Base-by-base conservation (phyloP, 1,140 invertebrate species). In the Centruroides sculpturatus region DNA sequence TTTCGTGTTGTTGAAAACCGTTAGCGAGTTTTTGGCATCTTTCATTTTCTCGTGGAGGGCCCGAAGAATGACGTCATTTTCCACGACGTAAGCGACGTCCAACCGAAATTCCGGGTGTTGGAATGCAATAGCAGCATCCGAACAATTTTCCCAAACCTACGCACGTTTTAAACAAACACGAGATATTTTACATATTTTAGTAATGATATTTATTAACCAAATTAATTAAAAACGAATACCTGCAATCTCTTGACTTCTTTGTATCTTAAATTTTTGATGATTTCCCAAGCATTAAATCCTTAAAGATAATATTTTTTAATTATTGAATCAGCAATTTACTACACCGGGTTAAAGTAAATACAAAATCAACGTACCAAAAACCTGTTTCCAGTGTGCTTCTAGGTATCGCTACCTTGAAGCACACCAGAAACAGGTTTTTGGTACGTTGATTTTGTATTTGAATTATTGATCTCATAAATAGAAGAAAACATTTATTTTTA, bases 61-160 rank as follows among this genome's bases (percentile, higher is more conserved):
- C 69, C 86, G 80, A 12, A 90, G 70, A 53, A 95, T 79, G 5
- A 94, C 76, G 77, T 93, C 84, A 78, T 95, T 97, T 76, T 98
- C 93, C n/a, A 95, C 86, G 68, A 97, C 88, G 70, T 89, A 92
- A 5, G 91, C 88, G 41, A 96, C 77, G 68, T 86, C 81, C 57
- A 85, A 79, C 54, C 79, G 74, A 55, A 85, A 75, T 62, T 84
- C 77, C 48, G 86, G 81, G 64, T 85, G 76, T 68, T 87, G 85
- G 72, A 95, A 94, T 58, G 85, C 83, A 64, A 95, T 92, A 64
- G 86, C 74, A 0, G 89, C 85, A 75, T 92, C 85, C 3, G 92
- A 93, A 71, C 83, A 83, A 9, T 86, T 83, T 74, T 95, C 92
- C 91, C 91, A 96, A 23, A 93, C 83, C 88, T 92, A 62, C 9